These are phyloP conservation scores for Callorhinus ursinus DNA, from an alignment of 2,113 vertebrate genomes.

Conservation along the genomic window DNA sequence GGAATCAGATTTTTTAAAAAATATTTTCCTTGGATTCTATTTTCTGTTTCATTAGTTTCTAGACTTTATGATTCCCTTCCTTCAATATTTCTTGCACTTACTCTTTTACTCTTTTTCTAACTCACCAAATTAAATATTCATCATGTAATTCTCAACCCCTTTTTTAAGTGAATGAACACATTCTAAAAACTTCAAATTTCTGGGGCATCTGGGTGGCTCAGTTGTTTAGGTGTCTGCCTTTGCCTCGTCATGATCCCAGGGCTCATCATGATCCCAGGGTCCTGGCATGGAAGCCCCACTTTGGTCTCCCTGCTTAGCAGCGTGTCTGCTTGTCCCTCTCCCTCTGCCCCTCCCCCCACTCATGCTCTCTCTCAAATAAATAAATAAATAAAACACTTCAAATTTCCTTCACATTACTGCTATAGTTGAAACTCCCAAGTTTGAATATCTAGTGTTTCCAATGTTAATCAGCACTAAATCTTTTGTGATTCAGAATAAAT, in stretches of 20 bases:
- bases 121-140: background rate
- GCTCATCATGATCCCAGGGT: background rate
- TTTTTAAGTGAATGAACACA: background rate
- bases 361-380: background rate
- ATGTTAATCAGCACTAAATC: background rate
- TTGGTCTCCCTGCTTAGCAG: background rate
- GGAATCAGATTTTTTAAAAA: background rate
- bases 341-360: background rate
- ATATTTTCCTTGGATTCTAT: background rate
- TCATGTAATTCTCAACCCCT: background rate
- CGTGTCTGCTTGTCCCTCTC: background rate
- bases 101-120: background rate
- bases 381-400: background rate
- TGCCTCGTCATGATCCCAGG: background rate
- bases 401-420: background rate
- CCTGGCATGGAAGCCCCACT: background rate
- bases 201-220: background rate
- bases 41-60: background rate
- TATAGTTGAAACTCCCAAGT: fast-evolving
- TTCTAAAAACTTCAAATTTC: background rate
- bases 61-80: background rate
- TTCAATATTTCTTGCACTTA: background rate
- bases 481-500: background rate
- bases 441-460: background rate
- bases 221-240: background rate